Evolutionary conservation across 2,888 invertebrate genomes (phyloP).

Genomic region (Philopedon plagiatum): DNA sequence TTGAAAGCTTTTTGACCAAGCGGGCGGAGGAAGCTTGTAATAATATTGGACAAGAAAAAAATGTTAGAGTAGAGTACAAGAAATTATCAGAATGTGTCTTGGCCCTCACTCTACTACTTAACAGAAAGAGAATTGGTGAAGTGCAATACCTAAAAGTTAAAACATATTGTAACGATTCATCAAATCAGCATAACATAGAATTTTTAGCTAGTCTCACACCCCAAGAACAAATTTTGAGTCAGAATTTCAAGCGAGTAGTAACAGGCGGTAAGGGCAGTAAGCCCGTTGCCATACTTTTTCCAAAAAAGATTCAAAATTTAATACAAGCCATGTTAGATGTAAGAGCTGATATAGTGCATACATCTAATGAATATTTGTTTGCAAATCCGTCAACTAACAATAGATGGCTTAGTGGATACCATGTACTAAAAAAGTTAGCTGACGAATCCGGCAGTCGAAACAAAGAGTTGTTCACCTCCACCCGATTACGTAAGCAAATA

Average conservation of each 20-base stretch:
- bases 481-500: conserved; percentile 55
- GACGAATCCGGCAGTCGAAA: conserved; percentile 47
- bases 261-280: conserved; percentile 51
- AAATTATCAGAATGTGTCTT: conserved; percentile 46
- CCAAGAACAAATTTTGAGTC: not conserved
- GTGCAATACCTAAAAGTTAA: too few relatives aligned
- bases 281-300: conserved; percentile 51
- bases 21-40: conserved; percentile 9
- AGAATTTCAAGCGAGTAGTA: conserved; percentile 21
- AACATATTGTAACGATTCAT: too few relatives aligned
- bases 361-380: conserved; percentile 54
- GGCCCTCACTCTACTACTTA: conserved; percentile 45
- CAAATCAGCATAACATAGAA: conserved; percentile 36
- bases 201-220: not conserved
- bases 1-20: conserved; percentile 29
- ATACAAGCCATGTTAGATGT: conserved; percentile 27
- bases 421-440: conserved; percentile 53
- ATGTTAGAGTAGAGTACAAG: conserved; percentile 37
- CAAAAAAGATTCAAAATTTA: conserved; percentile 45
- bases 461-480: conserved; percentile 52
- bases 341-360: conserved; percentile 43
- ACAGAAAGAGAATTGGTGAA: too few relatives aligned
- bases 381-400: conserved; percentile 49
- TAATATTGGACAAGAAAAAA: not conserved
- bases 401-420: conserved; percentile 53